Conservation (phyloP, 2,797 vertebrate genomes). For the Pyrocephalus nanus region DNA sequence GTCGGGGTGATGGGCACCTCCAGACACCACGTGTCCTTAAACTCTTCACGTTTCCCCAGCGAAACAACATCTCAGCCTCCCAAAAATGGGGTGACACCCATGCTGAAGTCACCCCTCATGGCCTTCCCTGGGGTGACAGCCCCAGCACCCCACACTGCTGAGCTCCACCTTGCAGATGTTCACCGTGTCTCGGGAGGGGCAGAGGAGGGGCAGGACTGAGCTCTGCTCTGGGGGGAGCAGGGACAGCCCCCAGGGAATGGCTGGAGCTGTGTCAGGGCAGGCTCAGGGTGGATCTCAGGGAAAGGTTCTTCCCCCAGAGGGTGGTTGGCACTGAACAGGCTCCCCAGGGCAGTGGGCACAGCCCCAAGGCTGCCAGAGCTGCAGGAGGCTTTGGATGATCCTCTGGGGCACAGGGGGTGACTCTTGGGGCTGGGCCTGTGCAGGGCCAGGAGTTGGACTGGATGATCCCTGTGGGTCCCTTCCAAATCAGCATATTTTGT, state of each 20-base stretch:
- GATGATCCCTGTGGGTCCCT: not conserved
- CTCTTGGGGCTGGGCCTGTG: not conserved
- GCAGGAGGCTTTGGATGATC: not conserved
- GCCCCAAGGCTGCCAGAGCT: not conserved
- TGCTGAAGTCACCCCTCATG: not conserved
- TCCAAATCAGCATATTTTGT: not conserved
- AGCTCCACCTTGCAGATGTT: not conserved
- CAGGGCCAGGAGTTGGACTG: not conserved
- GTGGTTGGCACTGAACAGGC: not conserved
- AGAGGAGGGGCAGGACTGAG: not conserved
- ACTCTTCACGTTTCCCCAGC: accelerated
- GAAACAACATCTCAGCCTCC: not conserved
- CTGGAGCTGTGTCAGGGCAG: not conserved
- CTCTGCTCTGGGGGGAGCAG: not conserved
- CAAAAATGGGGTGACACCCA: accelerated
- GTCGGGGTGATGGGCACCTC: accelerated
- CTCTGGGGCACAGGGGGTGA: not conserved
- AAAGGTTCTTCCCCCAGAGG: not conserved
- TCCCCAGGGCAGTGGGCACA: not conserved
- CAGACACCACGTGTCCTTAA: accelerated
- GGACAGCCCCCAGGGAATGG: not conserved
- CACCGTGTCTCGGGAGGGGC: accelerated
- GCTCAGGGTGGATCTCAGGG: not conserved
- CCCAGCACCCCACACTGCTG: accelerated
- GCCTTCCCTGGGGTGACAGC: not conserved